phyloP scores from a whole-genome alignment of 2,888 invertebrate species.

The Amphipyra tragopoginis region DNA sequence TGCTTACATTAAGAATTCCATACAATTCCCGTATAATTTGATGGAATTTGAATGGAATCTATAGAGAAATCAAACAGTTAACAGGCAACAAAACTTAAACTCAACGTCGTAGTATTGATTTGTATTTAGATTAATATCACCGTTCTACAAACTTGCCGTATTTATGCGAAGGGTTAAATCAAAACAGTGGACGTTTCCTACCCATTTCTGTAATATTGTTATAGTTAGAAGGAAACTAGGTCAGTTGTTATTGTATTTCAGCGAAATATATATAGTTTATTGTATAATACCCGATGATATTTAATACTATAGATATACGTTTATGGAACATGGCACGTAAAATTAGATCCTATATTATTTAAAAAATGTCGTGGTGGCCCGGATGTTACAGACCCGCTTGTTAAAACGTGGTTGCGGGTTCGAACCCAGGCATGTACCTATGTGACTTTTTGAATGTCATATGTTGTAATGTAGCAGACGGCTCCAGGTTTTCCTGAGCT shows the following conservation, averaged over 20 bases:
- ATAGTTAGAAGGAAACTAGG: slow-evolving; percentile 15
- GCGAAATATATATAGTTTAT: not conserved
- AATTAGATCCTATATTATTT: too few relatives aligned
- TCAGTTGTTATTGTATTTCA: not conserved
- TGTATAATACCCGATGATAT: too few relatives aligned
- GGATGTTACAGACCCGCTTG: too few relatives aligned
- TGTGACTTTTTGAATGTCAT: too few relatives aligned
- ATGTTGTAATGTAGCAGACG: too few relatives aligned
- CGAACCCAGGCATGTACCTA: too few relatives aligned
- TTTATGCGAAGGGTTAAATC: slow-evolving; percentile 31
- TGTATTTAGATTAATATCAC: slow-evolving; percentile 23
- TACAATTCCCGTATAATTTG: not conserved
- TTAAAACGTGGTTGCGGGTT: too few relatives aligned
- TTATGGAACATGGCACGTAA: too few relatives aligned
- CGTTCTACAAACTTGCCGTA: slow-evolving; percentile 8
- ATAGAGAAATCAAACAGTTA: slow-evolving; percentile 10
- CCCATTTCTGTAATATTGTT: slow-evolving; percentile 21
- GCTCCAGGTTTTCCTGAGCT: too few relatives aligned
- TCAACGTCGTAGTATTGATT: slow-evolving; percentile 22
- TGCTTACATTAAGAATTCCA: too few relatives aligned
- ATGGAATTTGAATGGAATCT: slow-evolving; percentile 5
- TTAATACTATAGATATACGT: too few relatives aligned
- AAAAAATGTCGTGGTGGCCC: too few relatives aligned
- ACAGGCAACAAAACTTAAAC: slow-evolving; percentile 18
- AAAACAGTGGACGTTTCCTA: slow-evolving; percentile 20